These are phyloP conservation scores for Hydrolagus affinis DNA, from an alignment of 2,113 vertebrate genomes.

Conservation along the genomic window DNA sequence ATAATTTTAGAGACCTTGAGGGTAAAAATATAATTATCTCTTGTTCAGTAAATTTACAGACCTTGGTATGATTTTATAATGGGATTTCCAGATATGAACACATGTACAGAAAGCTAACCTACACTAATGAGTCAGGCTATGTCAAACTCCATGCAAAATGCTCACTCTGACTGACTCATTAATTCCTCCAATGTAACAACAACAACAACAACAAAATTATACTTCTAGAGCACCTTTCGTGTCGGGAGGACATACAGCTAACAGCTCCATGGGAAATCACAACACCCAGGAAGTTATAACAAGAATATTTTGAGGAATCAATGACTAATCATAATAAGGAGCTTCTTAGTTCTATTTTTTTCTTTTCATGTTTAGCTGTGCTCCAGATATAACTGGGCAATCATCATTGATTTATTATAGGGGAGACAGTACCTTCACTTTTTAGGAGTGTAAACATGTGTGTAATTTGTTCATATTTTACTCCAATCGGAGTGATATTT, in stretches of 20 bases:
- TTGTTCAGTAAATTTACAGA: too few species aligned
- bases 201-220: too few species aligned
- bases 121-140: background rate
- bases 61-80: too few species aligned
- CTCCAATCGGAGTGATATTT: background rate
- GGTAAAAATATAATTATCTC: too few species aligned
- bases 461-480: background rate
- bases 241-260: background rate
- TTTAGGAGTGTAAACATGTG: background rate
- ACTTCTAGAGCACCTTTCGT: too few species aligned
- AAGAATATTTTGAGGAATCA: background rate
- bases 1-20: too few species aligned
- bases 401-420: background rate
- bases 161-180: background rate
- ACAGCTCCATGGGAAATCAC: background rate
- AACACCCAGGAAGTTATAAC: background rate
- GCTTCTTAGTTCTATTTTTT: background rate
- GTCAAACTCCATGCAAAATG: background rate
- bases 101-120: background rate
- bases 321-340: background rate
- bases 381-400: background rate
- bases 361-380: too few species aligned
- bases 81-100: background rate
- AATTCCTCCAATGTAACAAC: background rate
- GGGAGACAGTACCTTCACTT: too few species aligned